Conservation (phyloP, 2,113 vertebrate genomes). For the Tetrax tetrax region DNA sequence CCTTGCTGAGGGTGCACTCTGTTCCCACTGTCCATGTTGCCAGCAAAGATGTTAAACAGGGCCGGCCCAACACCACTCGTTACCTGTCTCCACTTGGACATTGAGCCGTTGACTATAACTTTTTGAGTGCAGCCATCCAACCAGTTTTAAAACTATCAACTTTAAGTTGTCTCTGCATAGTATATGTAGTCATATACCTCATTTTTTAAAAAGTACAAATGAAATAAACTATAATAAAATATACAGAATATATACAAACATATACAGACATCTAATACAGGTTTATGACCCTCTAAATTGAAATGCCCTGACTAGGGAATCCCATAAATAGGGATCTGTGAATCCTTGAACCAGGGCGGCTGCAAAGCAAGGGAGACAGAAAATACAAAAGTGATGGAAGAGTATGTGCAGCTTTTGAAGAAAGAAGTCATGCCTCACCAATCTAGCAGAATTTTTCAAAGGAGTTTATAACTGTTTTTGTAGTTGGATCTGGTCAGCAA, state of each 20-base stretch:
- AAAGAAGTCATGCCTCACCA: background rate
- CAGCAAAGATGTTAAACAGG: too few relatives aligned
- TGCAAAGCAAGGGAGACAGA: background rate
- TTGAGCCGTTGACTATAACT: too few relatives aligned
- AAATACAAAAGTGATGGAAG: background rate
- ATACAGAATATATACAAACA: background rate
- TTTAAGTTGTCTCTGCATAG: background rate
- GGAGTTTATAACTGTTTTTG: background rate
- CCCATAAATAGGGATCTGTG: background rate
- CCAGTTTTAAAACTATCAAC: background rate
- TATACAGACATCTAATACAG: background rate
- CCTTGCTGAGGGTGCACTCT: too few relatives aligned
- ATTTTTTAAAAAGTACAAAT: background rate
- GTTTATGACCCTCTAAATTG: background rate
- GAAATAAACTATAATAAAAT: background rate
- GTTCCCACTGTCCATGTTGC: too few relatives aligned
- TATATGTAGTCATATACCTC: background rate
- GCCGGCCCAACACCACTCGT: too few relatives aligned
- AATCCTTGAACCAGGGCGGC: background rate
- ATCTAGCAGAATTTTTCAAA: background rate
- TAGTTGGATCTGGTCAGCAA: background rate
- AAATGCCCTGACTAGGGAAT: background rate
- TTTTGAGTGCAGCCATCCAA: background rate
- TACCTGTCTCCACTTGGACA: too few relatives aligned
- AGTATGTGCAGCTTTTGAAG: background rate